These are phyloP conservation scores for Muscidifurax raptorellus DNA, from an alignment of 1,140 invertebrate genomes.

Conservation along the genomic window DNA sequence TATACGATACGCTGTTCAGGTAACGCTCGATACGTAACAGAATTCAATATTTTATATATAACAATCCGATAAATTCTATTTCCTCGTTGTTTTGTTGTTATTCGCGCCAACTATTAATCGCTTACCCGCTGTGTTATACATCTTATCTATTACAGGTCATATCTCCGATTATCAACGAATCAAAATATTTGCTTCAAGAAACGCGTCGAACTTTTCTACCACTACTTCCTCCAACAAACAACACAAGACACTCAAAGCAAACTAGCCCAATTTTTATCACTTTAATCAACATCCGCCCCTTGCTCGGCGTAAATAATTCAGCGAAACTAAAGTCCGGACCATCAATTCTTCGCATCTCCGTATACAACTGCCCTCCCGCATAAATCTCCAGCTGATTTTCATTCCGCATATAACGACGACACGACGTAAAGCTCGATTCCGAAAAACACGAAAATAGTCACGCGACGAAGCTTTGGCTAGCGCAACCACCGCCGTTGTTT, in stretches of 20 bases:
- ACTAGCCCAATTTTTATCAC: background rate
- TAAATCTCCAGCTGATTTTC: too few species aligned
- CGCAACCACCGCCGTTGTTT: slow-evolving; percentile 28
- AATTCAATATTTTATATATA: too few species aligned
- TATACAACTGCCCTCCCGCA: too few species aligned
- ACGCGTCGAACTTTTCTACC: background rate
- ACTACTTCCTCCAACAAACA: too few species aligned
- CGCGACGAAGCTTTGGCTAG: background rate
- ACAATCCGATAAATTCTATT: too few species aligned
- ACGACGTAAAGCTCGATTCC: background rate
- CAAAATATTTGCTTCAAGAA: background rate
- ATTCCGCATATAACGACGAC: background rate
- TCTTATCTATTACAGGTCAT: too few species aligned
- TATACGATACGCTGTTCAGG: background rate
- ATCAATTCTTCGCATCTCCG: too few species aligned
- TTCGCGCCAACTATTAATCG: too few species aligned
- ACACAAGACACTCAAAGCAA: background rate
- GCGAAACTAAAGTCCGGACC: background rate
- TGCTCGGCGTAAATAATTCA: background rate
- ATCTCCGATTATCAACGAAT: background rate
- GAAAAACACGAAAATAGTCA: slow-evolving; percentile 41
- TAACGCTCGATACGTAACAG: background rate
- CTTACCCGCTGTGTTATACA: too few species aligned
- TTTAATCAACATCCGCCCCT: background rate
- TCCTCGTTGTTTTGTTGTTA: too few species aligned